Evolutionary conservation across 2,888 invertebrate genomes (phyloP).

Genomic region (Pammene fasciana): DNA sequence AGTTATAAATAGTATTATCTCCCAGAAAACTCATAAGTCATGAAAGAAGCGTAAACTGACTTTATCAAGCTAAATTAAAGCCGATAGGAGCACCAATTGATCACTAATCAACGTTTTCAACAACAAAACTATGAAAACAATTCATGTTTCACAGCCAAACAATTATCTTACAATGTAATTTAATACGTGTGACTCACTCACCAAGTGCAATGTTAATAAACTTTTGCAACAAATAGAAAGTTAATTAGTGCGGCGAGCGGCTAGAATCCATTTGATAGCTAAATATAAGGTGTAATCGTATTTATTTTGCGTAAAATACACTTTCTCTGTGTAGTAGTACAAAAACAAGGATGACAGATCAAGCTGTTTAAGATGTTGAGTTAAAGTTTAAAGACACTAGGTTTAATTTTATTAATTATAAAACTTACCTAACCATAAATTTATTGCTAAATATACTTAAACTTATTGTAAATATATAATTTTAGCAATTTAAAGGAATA

Average conservation of each 20-base stretch:
- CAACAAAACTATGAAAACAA: conserved; percentile 27
- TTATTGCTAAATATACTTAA: neutral
- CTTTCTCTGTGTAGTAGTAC: conserved; percentile 30
- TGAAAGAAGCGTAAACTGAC: conserved; percentile 2
- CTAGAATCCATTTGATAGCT: conserved; percentile 39
- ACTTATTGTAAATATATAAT: neutral
- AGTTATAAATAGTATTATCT: too few species aligned
- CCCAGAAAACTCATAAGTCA: neutral
- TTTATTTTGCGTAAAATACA: conserved; percentile 34
- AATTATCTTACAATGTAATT: conserved; percentile 9
- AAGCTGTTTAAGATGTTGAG: conserved; percentile 27
- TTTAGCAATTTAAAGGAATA: neutral
- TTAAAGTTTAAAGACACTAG: too few species aligned
- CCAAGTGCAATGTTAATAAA: conserved; percentile 32
- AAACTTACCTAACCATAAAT: neutral
- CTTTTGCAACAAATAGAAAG: conserved; percentile 35
- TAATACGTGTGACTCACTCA: conserved; percentile 29
- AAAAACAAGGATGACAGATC: conserved; percentile 36
- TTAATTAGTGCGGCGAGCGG: conserved; percentile 36
- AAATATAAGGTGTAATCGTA: conserved; percentile 38
- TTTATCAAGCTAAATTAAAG: conserved; percentile 8
- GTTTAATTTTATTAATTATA: neutral
- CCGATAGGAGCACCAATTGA: conserved; percentile 22
- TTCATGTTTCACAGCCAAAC: conserved; percentile 3
- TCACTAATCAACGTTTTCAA: conserved; percentile 33